Evolutionary conservation across 1,140 invertebrate species (phyloP).

Genomic region (Teleopsis dalmanni): DNA sequence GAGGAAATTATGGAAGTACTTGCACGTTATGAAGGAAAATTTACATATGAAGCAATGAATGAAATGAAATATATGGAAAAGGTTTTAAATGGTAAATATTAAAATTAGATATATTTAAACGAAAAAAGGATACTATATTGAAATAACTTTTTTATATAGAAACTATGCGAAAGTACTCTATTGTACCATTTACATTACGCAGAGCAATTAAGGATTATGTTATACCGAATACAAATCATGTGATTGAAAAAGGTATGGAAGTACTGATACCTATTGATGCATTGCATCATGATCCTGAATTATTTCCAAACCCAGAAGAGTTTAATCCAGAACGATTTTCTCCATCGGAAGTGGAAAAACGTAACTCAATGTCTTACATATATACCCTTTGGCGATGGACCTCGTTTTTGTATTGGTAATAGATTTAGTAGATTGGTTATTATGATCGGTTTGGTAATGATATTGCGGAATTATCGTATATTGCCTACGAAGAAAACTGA

Average conservation of each 20-base stretch:
- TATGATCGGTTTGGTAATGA: conserved; percentile 15
- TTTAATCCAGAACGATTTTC: conserved; percentile 56
- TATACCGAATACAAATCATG: conserved; percentile 25
- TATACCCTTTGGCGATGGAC: conserved; percentile 55
- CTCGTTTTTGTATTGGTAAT: conserved; percentile 22
- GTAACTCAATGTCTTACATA: conserved; percentile 50
- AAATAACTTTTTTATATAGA: conserved; percentile 27
- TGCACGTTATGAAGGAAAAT: conserved; percentile 42
- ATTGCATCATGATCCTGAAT: conserved; percentile 51
- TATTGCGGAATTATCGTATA: conserved; percentile 18
- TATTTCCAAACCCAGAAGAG: conserved; percentile 51
- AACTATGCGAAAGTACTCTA: conserved; percentile 46
- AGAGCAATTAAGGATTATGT: conserved; percentile 29
- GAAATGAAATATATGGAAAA: conserved; percentile 54
- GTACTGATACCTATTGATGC: conserved; percentile 49
- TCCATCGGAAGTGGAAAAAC: conserved; percentile 41
- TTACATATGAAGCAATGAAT: conserved; percentile 51
- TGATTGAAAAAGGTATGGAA: conserved; percentile 23
- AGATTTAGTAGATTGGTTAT: conserved; percentile 19
- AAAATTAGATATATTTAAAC: not conserved
- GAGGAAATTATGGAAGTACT: conserved; percentile 46
- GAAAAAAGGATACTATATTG: not conserved
- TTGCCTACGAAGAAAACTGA: not conserved
- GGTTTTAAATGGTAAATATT: conserved; percentile 42
- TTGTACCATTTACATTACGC: conserved; percentile 32